Base-by-base conservation (phyloP, 2,797 vertebrate species). In the Pempheris klunzingeri region DNA sequence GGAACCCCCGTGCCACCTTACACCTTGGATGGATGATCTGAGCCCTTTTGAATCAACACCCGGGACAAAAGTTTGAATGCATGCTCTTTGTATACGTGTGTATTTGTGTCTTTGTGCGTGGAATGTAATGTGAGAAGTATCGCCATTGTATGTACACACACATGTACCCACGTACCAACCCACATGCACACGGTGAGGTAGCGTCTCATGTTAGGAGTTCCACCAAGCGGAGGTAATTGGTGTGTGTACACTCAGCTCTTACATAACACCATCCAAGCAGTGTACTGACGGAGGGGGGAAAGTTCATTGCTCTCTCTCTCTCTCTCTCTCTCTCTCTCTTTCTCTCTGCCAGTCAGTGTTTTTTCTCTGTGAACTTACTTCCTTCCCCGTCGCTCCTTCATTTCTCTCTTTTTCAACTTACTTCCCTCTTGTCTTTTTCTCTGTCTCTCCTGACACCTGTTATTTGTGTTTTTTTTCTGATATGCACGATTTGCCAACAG, bases 241-340 rank as follows among this genome's bases (percentile, higher is more conserved):
- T 88, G 88, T 88, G 84, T 88, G 78, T 87, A 82, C 77, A 80
- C 82, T 89, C 79, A 39, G 70, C 86, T 86, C 84, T 94, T 94
- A 81, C 88, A 88, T 94, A 94, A 94, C 78, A 44, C 76, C 75
- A 74, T 87, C 84, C 71, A 81, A 76, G 83, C 85, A 74, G 76
- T 77, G 63, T 32, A 75, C 84, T 71, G 85, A 88, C 49, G 9
- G 85, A 86, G 80, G 80, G 88, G 87, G 87, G 87, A 92, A 89
- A 87, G 90, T 91, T 91, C 84, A 91, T 32, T 5, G n/a, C 81
- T 83, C 59, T 50, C 65, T 64, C 61, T 71, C 47, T 84, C n/a
- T n/a, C n/a, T n/a, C n/a, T n/a, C n/a, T n/a, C 65, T 64, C 61
- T 71, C 47, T 84, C 81, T 83, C 59, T 50, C 65, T 64, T 58